Evolutionary conservation across 2,113 vertebrate genomes (phyloP).

Genomic region (Clarias batrachus): DNA sequence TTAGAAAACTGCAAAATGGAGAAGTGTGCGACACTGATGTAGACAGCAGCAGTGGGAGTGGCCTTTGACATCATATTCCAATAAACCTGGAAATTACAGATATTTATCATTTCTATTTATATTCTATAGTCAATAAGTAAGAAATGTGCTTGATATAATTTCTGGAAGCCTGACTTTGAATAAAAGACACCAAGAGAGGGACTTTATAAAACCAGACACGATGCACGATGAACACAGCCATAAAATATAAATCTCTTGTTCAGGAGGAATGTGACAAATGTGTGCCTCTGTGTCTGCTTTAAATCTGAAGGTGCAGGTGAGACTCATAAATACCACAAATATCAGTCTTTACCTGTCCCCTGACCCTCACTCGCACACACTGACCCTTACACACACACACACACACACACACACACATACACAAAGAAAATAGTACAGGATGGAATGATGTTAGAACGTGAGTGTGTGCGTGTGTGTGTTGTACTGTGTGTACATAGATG

Average conservation of each 20-base stretch:
- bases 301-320: not conserved
- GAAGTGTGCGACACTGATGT: not conserved
- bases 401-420: not conserved
- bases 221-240: not conserved
- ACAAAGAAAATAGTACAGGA: not conserved
- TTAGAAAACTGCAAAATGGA: too few species aligned
- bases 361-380: not conserved
- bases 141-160: not conserved
- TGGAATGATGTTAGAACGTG: not conserved
- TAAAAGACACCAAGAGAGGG: not conserved
- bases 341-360: not conserved
- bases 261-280: not conserved
- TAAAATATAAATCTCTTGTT: not conserved
- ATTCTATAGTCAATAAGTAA: not conserved
- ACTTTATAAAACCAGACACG: not conserved
- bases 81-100: not conserved
- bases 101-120: not conserved
- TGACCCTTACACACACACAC: not conserved
- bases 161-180: not conserved
- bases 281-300: not conserved
- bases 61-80: not conserved
- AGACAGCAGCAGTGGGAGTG: not conserved
- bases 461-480: slow-evolving; percentile 10
- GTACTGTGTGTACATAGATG: not conserved
- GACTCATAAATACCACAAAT: slow-evolving; percentile 19